Base-by-base conservation (phyloP, 1,140 invertebrate species). In the Drosophila auraria region DNA sequence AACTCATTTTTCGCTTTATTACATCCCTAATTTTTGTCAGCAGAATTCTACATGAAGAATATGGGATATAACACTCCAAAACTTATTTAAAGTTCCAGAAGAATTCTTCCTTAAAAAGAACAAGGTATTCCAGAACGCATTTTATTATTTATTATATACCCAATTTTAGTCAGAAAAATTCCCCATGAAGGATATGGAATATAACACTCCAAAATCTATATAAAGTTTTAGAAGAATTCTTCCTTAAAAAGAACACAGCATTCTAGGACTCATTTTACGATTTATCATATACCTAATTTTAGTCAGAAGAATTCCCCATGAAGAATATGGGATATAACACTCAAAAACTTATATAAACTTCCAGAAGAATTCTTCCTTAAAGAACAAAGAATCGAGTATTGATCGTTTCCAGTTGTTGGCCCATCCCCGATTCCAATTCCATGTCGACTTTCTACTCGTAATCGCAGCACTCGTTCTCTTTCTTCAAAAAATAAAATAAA, bases 381-480 rank as follows among this genome's bases (percentile, higher is more conserved):
- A 54, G 12, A 23, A 38, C 53, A 56, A 56, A 56, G 53, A 33
- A 56, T 56, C 17, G 14, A 38, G 12, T 36, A 36, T 11, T 5
- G 27, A 58, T 57, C 54, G 14, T 20, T 49, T 60, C 20, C 38
- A 44, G 23, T 40, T 20, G 8, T 23, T 62, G 33, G 33, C 33
- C 33, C 9, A 36, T 36, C 33, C 33, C 33, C 9, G 9, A 36
- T 14, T n/a, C 30, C 11, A 47, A 33, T 47, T 15, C 14, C 36
- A 27, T 17, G 11, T 33, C 5, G 11, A 47, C 12, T 66, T 62
- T 68, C 62, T 14, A 59, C 11, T 60, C 44, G 27, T 59, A 54
- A 56, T 64, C 50, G 36, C 20, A 23, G 36, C 20, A 23, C 17
- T 42, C 12, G n/a, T 14, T 36, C 14, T 69, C 11, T 71, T 30